Conservation (phyloP, 2,797 vertebrate genomes). For the Emys orbicularis region DNA sequence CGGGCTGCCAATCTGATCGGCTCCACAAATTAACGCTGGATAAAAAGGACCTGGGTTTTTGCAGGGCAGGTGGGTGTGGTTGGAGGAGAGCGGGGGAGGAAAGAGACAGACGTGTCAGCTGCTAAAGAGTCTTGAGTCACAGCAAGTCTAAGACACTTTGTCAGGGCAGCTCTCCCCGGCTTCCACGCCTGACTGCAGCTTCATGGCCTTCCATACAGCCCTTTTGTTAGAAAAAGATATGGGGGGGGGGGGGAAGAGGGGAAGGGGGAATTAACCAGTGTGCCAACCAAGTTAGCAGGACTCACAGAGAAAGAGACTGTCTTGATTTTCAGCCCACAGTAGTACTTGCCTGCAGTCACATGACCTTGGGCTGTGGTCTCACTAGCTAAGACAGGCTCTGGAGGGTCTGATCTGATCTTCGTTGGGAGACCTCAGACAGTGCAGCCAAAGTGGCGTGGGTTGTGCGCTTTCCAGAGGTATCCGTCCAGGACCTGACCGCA, state of each 20-base stretch:
- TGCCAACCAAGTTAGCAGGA: not conserved
- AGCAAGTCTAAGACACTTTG: not conserved
- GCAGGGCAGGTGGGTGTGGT: not conserved
- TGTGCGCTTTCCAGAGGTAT: not conserved
- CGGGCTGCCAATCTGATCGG: slow-evolving; percentile 86
- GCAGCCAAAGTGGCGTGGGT: not conserved
- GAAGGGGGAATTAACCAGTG: not conserved
- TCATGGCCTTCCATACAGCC: not conserved
- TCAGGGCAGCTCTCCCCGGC: not conserved
- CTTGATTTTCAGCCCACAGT: not conserved
- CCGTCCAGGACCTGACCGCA: not conserved
- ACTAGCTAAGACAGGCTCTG: too few species aligned
- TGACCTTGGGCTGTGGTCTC: not conserved
- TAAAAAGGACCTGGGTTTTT: slow-evolving; percentile 72
- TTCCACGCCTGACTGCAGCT: not conserved
- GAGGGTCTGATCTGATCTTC: too few species aligned
- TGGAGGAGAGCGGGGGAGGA: not conserved
- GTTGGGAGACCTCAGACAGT: not conserved
- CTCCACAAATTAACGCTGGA: slow-evolving; percentile 87
- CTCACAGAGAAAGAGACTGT: not conserved
- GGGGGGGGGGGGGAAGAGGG: too few species aligned
- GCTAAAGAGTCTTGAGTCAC: not conserved
- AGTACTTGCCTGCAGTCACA: not conserved
- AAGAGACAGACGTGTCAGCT: not conserved
- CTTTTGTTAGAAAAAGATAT: not conserved